These are phyloP conservation scores for Moxostoma hubbsi DNA, from an alignment of 2,797 vertebrate species.

Conservation along the genomic window DNA sequence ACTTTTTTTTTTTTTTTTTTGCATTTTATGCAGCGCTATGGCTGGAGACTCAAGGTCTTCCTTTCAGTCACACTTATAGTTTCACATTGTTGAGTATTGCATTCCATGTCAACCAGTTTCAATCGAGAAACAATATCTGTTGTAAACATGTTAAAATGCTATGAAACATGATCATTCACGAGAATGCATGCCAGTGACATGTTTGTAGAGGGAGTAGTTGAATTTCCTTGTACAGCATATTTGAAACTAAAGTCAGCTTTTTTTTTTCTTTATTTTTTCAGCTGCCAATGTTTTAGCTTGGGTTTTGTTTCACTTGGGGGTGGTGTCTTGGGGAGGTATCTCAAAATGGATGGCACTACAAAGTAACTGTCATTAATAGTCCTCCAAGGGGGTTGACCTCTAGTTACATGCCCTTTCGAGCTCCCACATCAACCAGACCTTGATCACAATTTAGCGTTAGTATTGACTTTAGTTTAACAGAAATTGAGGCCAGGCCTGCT, in stretches of 20 bases:
- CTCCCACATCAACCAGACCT: slow-evolving; percentile 30
- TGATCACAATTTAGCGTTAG: background rate
- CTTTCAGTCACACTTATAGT: background rate
- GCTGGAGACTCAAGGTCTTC: background rate
- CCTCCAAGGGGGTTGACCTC: background rate
- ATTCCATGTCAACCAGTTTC: background rate
- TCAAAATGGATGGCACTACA: background rate
- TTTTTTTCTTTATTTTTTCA: background rate
- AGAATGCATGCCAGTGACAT: background rate
- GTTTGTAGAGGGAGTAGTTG: background rate
- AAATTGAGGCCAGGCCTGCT: background rate
- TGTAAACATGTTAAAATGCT: background rate
- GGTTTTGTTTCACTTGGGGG: slow-evolving; percentile 23
- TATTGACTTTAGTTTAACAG: slow-evolving; percentile 18
- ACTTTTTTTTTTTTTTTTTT: no score
- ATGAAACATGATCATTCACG: background rate
- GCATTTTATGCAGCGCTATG: no score
- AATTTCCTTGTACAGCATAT: background rate
- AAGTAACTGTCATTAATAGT: background rate
- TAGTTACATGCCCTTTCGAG: slow-evolving; percentile 23
- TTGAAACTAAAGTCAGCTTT: background rate
- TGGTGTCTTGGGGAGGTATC: slow-evolving; percentile 5
- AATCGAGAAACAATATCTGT: slow-evolving; percentile 7
- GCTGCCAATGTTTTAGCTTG: background rate
- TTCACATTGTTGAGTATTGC: background rate